Evolutionary conservation across 2,113 vertebrate genomes (phyloP), one percentile per base, ranked within the genome.

Genomic region (Misgurnus mizolepis): DNA sequence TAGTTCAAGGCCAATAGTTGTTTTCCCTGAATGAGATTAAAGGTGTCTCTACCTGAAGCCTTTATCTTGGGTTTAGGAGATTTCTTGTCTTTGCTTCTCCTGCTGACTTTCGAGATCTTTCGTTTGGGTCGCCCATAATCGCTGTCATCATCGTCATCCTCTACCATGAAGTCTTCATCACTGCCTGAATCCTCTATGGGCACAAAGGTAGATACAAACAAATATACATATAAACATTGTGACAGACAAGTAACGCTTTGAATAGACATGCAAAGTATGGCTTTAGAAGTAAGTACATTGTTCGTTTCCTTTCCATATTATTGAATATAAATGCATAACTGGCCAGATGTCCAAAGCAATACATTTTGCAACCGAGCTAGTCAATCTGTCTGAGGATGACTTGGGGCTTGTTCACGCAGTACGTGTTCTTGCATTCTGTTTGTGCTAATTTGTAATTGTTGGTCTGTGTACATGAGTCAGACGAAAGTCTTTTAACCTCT

Each of bases 121-220:
- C 98, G 97, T 94, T 95, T 97, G 87, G 98, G 98, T 91, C 92
- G 95, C 81, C 97, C 97, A 64, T 99, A 98, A 87, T 99, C 98
- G 71, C 98, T 99, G 86, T 99, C 98, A 84, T 99, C 97, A 70
- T 98, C 85, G 7, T 86, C 98, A 15, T 98, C 98, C 91, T 99
- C 98, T 89, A 96, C 95, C 89, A 95, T 95, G 88, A 99, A 99
- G 85, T 99, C 98, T 83, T 98, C 98, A 70, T 99, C 98, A 0
- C 98, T 99, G 87, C 96, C 97, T 9, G 98, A 98, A 92, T 98
- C 96, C 81, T 97, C 95, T 84, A 15, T 40, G 14, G 27, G n/a
- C 7, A 69, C 60, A 67, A 53, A 11, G 11, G 61, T 6, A 39
- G 10, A 12, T 34, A 12, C 27, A 47, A 7, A 1, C 6, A n/a